Base-by-base conservation (phyloP, 2,113 vertebrate species). In the Heloderma charlesbogerti region DNA sequence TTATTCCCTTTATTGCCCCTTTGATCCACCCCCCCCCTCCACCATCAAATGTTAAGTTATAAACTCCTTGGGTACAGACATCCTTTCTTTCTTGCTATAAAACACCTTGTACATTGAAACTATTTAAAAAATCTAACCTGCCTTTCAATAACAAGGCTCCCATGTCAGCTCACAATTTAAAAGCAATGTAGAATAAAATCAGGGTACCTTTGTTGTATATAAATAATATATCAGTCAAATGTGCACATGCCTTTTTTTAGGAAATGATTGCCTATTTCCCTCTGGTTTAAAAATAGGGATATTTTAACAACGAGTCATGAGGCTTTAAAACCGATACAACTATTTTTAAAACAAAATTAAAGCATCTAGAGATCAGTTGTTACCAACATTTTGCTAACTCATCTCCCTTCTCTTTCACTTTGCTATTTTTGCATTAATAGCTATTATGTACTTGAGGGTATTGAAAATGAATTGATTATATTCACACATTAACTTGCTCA, bases 381-480 rank as follows among this genome's bases (percentile, higher is more conserved):
- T 89, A 40, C 29, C 82, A 89, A 0, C 37, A 51, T 87, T 92
- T 91, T 89, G 84, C 66, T 72, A 43, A 54, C 25, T 34, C 86
- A 20, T 1, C 1, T 77, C 87, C 67, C 54, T 43, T 92, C 45
- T 77, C 89, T 89, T 60, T 93, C 3, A 67, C 81, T 78, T 87
- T 92, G 54, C 75, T 60, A 88, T 90, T 94, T 37, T 86, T 69
- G 57, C 87, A 93, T 22, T 92, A 93, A 86, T 45, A 83, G 80
- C 10, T 15, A 0, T 8, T 69, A 54, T 40, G 31, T 40, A 37
- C 18, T 43, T 74, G 6, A 84, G 51, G 25, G 27, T 34, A 45
- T 29, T 83, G 45, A 83, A 72, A 20, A 51, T 31, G 31, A 67
- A 12, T 29, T 48, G 22, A 45, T 25, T 80, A 51, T 27, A 90